Conservation (phyloP, 2,797 vertebrate species). For the Micropoecilia bifurca region DNA sequence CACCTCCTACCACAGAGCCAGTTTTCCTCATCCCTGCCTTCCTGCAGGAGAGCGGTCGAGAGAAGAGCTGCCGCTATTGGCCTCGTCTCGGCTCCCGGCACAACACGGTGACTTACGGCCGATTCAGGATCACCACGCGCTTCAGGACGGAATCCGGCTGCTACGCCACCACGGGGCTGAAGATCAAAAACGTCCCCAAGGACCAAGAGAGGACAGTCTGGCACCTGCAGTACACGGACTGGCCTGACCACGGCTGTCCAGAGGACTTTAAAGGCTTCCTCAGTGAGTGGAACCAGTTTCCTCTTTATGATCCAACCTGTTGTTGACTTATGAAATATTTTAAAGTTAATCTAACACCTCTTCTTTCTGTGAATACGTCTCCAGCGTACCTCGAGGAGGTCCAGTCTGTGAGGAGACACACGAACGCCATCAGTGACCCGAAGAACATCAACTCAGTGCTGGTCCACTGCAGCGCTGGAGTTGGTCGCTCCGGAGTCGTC, state of each 20-base stretch:
- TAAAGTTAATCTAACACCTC: too few relatives aligned
- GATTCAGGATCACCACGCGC: slow-evolving; percentile 96
- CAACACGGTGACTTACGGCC: slow-evolving; percentile 94
- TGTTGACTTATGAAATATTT: neutral
- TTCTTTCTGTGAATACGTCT: neutral
- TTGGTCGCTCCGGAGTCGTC: slow-evolving; percentile 93
- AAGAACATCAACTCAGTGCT: slow-evolving; percentile 87
- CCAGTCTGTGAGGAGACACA: slow-evolving; percentile 96
- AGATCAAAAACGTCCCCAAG: slow-evolving; percentile 95
- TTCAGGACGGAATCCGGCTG: slow-evolving; percentile 98
- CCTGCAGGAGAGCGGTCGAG: slow-evolving; percentile 90
- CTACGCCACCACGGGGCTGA: slow-evolving; percentile 96
- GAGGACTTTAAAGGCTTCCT: slow-evolving; percentile 97
- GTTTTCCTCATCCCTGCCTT: neutral
- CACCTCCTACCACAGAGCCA: neutral
- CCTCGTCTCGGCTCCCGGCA: slow-evolving; percentile 95
- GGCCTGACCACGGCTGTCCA: slow-evolving; percentile 97
- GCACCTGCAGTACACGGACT: slow-evolving; percentile 99
- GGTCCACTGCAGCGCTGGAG: slow-evolving; percentile 96
- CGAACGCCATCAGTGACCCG: slow-evolving; percentile 91
- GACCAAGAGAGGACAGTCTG: slow-evolving; percentile 96
- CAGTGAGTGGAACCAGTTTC: slow-evolving; percentile 79
- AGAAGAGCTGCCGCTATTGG: slow-evolving; percentile 98
- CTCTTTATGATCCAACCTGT: neutral
- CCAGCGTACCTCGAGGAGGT: slow-evolving; percentile 97